A percentile compares a stretch with the other conserved stretches of the same genome.
These are phyloP conservation scores for Drosophila nasuta DNA, from an alignment of 1,140 invertebrate genomes.

Conservation along the genomic window DNA sequence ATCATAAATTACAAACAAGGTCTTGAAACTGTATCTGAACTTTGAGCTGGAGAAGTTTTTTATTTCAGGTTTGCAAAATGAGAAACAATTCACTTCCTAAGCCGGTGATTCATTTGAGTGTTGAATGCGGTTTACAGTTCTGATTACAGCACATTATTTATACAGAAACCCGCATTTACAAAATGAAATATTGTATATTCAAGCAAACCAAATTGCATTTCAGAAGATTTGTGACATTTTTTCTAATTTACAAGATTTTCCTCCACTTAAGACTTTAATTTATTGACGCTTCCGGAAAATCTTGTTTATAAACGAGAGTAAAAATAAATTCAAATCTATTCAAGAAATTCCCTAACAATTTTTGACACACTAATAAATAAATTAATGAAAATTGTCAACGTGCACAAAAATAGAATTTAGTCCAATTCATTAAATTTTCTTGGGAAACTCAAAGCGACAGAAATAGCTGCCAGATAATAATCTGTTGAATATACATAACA, in stretches of 20 bases:
- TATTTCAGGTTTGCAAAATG: neutral
- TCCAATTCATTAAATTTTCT: conserved; percentile 11
- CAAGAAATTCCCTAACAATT: neutral
- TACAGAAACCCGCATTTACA: neutral
- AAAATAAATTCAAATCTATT: neutral
- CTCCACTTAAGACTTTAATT: neutral
- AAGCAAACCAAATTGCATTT: no score
- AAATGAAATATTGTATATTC: neutral
- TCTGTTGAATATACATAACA: neutral
- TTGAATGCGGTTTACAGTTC: neutral
- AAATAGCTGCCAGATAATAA: conserved; percentile 5
- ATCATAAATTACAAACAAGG: conserved; percentile 12
- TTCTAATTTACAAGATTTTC: no score
- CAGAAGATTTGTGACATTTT: no score
- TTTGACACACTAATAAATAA: neutral
- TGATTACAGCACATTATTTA: neutral
- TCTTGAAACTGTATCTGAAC: conserved; percentile 36
- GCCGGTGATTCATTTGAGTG: conserved; percentile 11
- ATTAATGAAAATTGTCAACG: conserved; percentile 2
- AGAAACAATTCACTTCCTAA: conserved; percentile 5
- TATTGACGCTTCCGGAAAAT: neutral
- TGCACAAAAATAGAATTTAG: neutral
- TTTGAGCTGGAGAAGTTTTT: conserved; percentile 21
- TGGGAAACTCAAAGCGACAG: neutral
- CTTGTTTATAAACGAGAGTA: neutral